Conservation (phyloP, 2,113 vertebrate genomes). For the Neodontobutis hainanensis region DNA sequence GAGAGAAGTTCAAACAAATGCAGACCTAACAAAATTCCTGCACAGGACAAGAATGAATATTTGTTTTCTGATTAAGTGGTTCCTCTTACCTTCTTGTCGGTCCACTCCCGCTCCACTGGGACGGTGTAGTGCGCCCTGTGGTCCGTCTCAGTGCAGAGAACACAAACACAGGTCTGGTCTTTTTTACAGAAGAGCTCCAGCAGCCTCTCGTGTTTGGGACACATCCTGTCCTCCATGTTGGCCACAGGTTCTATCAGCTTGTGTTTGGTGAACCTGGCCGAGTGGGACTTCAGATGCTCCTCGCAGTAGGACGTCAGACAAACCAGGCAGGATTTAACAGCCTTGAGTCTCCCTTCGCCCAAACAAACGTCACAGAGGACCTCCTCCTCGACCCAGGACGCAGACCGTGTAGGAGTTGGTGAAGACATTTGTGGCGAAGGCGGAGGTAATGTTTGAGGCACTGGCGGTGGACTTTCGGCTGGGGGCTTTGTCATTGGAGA, state of each 20-base stretch:
- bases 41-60: too few relatives aligned
- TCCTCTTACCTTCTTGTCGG: conserved; percentile 74
- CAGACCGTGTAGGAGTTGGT: not conserved
- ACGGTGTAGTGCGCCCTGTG: conserved; percentile 80
- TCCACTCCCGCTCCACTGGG: conserved; percentile 79
- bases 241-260: conserved; percentile 78
- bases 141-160: conserved; percentile 79
- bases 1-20: too few relatives aligned
- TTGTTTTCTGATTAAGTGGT: accelerated
- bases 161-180: conserved; percentile 80
- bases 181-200: conserved; percentile 83
- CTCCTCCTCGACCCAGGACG: conserved; percentile 54
- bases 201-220: conserved; percentile 76
- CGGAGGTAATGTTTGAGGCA: conserved; percentile 6
- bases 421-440: not conserved
- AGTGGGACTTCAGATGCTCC: conserved; percentile 79
- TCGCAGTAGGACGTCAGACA: conserved; percentile 84
- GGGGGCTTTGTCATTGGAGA: not conserved
- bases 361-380: conserved; percentile 82
- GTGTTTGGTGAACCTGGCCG: conserved; percentile 78
- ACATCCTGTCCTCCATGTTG: conserved; percentile 81
- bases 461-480: conserved; percentile 5
- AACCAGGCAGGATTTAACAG: conserved; percentile 79
- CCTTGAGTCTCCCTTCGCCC: conserved; percentile 64
- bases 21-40: too few relatives aligned